Evolutionary conservation across 92 coral and sea anemone genomes (phyloP), one percentile per base, ranked within the genome.

Genomic region (Phenganax marumi): DNA sequence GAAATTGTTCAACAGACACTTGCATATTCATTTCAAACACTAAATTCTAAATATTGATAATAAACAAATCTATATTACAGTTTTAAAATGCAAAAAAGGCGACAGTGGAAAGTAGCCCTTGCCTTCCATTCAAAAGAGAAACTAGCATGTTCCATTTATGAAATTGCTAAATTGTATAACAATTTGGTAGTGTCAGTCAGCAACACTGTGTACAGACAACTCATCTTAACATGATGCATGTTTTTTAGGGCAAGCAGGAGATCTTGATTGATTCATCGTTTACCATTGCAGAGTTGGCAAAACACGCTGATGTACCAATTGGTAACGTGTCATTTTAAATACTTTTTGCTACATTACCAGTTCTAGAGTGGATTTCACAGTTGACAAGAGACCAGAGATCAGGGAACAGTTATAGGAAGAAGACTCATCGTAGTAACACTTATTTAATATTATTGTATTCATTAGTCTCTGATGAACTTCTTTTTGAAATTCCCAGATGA

Each of bases 191-290:
- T 65, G 25, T 11, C 5, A 21, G 39, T 49, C 3, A 65, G 3
- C 23, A 49, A 65, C 23, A 63, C 17, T 18, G 1, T 10, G 70
- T 18, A 18, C 23, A 16, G 10, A 63, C 12, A 63, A 63, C 43
- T 33, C 5, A 5, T 33, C 43, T 33, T 33, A 33, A 33, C 43
- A 33, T 33, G 43, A 33, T 33, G 43, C 43, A 33, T 8, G 1
- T 23, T 49, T 73, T 73, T 50, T 52, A 77, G 82, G 58, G 50
- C 18, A 77, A 50, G 7, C 21, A 71, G 7, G 82, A 77, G 17
- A 61, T 77, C 65, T 43, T 77, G 56, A 77, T 77, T 77, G 82
- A 77, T 62, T 77, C 53, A 14, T 77, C 82, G 26, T 70, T 77
- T 23, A 77, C 82, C 12, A 47, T 77, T 14, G 56, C 47, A 1